A percentile compares a stretch with the other conserved stretches of the same genome.
phyloP scores from a whole-genome alignment of 2,888 invertebrate species.

The Cheilosia pagana region DNA sequence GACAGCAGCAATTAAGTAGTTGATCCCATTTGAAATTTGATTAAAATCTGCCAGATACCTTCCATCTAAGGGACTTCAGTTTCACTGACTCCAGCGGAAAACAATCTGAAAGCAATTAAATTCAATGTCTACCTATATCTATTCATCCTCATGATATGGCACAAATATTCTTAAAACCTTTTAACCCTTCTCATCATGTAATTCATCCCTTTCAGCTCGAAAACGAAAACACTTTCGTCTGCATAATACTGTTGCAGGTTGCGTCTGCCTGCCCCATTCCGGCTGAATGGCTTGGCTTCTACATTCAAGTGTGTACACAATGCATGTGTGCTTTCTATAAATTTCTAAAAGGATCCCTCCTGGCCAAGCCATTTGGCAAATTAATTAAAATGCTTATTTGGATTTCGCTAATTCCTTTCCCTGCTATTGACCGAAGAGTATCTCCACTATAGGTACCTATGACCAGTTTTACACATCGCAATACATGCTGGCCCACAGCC shows the following conservation, averaged over 20 bases:
- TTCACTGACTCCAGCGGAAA: conserved; percentile 12
- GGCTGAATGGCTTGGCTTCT: conserved; percentile 17
- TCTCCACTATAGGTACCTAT: no score
- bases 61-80: not conserved
- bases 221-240: conserved; percentile 58
- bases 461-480: conserved; percentile 4
- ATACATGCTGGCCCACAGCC: conserved; percentile 8
- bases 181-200: conserved; percentile 55
- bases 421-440: conserved; percentile 62
- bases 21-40: conserved; percentile 37
- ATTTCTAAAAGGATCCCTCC: conserved; percentile 59
- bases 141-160: conserved; percentile 36
- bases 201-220: conserved; percentile 38
- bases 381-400: conserved; percentile 76
- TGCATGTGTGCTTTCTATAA: conserved; percentile 53
- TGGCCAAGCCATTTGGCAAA: conserved; percentile 72
- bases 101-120: conserved; percentile 67
- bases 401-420: conserved; percentile 72
- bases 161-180: conserved; percentile 61
- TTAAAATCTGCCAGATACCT: conserved; percentile 37
- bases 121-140: conserved; percentile 47
- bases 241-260: conserved; percentile 12
- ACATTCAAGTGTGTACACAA: conserved; percentile 3
- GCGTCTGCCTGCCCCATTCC: not conserved
- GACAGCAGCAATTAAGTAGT: not conserved